Conservation (phyloP, 2,888 invertebrate species). For the Noctua fimbriata region DNA sequence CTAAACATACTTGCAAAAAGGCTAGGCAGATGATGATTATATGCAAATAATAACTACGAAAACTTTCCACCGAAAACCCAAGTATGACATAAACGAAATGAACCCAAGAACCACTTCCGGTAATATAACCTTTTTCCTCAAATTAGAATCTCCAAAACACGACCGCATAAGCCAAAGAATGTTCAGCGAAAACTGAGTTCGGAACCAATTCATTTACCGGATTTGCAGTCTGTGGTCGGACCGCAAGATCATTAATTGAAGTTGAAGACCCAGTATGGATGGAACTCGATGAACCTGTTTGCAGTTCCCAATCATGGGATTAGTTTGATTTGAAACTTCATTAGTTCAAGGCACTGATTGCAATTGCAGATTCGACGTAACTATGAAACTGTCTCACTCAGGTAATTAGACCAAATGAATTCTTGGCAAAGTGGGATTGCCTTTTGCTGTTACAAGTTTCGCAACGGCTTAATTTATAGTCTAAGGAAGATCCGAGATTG, state of each 20-base stretch:
- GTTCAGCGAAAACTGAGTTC: slow-evolving; percentile 60
- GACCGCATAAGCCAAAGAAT: slow-evolving; percentile 37
- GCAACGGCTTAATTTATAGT: slow-evolving; percentile 47
- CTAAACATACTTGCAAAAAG: too few relatives aligned
- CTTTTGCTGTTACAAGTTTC: slow-evolving; percentile 51
- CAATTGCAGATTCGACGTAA: slow-evolving; percentile 57
- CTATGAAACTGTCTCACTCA: slow-evolving; percentile 49
- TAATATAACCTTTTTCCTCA: slow-evolving; percentile 15
- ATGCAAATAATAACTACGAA: not conserved
- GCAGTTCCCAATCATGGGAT: slow-evolving; percentile 64
- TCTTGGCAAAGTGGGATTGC: slow-evolving; percentile 44
- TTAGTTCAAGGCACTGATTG: slow-evolving; percentile 65
- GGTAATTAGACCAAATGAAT: slow-evolving; percentile 62
- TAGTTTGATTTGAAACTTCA: slow-evolving; percentile 70
- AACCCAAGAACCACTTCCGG: not conserved
- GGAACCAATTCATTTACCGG: slow-evolving; percentile 78
- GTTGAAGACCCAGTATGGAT: slow-evolving; percentile 70
- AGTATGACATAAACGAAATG: slow-evolving; percentile 15
- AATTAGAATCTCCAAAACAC: slow-evolving; percentile 37
- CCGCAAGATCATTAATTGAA: slow-evolving; percentile 78
- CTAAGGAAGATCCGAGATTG: slow-evolving; percentile 23
- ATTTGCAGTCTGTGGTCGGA: slow-evolving; percentile 75
- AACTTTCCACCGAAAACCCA: not conserved
- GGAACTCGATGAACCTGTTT: slow-evolving; percentile 64
- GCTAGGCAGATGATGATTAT: too few relatives aligned